Percentiles rank a stretch among this genome's conserved stretches.
These are phyloP conservation scores for Sinhomidia bicolor DNA, from an alignment of 2,888 invertebrate species.

Conservation along the genomic window DNA sequence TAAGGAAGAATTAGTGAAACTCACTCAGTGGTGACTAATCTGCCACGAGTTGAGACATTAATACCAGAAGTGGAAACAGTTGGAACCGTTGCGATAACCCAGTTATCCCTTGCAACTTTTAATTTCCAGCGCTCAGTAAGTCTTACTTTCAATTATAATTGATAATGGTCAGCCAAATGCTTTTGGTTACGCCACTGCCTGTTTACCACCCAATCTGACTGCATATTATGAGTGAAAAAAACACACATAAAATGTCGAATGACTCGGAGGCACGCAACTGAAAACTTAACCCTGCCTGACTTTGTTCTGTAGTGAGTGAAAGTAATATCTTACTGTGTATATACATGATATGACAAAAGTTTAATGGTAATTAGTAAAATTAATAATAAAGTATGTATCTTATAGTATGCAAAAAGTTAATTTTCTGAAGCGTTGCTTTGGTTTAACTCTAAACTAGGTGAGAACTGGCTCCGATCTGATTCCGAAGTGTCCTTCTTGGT, in stretches of 20 bases:
- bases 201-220: too few relatives aligned
- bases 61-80: neutral
- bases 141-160: too few relatives aligned
- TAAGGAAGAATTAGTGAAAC: slow-evolving; percentile 20
- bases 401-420: neutral
- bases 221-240: too few relatives aligned
- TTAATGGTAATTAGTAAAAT: neutral
- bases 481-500: neutral
- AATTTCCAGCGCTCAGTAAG: too few relatives aligned
- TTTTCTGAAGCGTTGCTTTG: slow-evolving; percentile 19
- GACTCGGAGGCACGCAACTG: too few relatives aligned
- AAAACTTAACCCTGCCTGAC: neutral
- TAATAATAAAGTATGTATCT: neutral
- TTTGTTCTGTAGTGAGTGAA: neutral
- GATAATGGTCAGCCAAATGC: too few relatives aligned
- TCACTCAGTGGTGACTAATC: neutral
- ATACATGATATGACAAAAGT: slow-evolving; percentile 1
- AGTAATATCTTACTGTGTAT: neutral
- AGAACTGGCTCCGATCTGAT: neutral
- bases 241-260: too few relatives aligned
- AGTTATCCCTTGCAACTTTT: neutral
- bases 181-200: too few relatives aligned
- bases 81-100: neutral
- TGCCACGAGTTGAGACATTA: neutral
- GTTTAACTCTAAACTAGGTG: slow-evolving; percentile 19